Conservation (phyloP, 2,888 invertebrate genomes). For the Leptura quadrifasciata region DNA sequence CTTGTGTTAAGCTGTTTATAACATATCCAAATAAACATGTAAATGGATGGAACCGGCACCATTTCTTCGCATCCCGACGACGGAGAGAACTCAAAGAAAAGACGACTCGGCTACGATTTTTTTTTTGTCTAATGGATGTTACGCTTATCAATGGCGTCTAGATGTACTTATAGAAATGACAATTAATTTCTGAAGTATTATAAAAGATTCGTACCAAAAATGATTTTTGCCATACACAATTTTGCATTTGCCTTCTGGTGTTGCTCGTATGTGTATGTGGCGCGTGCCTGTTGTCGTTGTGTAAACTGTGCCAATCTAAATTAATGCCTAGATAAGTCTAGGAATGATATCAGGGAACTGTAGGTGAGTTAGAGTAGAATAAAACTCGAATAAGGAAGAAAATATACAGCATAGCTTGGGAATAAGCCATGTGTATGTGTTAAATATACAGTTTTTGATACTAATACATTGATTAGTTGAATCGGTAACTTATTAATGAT, state of each 20-base stretch:
- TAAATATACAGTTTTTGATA: too few species aligned
- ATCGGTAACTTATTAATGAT: too few species aligned
- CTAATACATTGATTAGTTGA: too few species aligned
- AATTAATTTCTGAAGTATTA: conserved; percentile 49
- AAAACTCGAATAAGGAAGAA: too few species aligned
- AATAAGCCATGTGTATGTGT: too few species aligned
- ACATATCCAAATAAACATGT: conserved; percentile 12
- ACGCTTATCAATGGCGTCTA: conserved; percentile 52
- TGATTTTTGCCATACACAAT: conserved; percentile 45
- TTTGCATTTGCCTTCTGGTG: conserved; percentile 36
- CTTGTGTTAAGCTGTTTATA: conserved; percentile 11
- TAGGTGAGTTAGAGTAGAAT: background rate
- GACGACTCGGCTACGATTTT: conserved; percentile 51
- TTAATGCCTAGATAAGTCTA: conserved; percentile 7
- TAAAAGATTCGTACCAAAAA: conserved; percentile 44
- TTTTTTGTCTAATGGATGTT: conserved; percentile 38
- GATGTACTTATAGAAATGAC: conserved; percentile 43
- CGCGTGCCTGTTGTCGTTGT: background rate
- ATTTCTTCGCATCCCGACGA: conserved; percentile 29
- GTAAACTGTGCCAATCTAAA: background rate
- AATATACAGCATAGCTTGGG: too few species aligned
- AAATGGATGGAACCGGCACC: conserved; percentile 10
- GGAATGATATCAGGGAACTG: background rate
- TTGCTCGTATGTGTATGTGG: background rate
- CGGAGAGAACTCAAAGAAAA: conserved; percentile 26